Conservation (phyloP, 2,113 vertebrate species). For the Dipodomys merriami region DNA sequence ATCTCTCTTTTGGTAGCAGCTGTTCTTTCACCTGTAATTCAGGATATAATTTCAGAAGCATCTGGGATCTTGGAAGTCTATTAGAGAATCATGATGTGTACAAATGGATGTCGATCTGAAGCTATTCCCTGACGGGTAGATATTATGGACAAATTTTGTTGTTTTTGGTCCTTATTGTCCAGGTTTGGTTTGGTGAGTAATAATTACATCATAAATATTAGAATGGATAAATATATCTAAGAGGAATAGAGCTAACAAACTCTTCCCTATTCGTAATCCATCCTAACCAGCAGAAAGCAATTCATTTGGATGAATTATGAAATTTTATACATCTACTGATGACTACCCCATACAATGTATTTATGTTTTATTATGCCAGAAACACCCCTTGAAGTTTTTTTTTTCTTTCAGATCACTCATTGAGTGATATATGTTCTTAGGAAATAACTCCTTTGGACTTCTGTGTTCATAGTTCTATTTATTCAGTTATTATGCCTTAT, state of each 20-base stretch:
- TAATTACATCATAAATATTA: neutral
- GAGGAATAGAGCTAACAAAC: neutral
- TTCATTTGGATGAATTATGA: neutral
- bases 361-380: neutral
- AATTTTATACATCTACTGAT: neutral
- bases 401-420: neutral
- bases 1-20: neutral
- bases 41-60: constrained; percentile 57
- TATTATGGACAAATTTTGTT: neutral
- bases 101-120: constrained; percentile 5
- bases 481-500: neutral
- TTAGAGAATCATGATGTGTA: neutral
- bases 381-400: neutral
- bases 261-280: neutral
- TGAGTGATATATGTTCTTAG: neutral
- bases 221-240: neutral
- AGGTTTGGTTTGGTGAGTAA: neutral
- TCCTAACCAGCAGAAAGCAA: neutral
- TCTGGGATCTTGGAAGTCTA: constrained; percentile 23
- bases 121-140: neutral
- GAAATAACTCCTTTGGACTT: neutral
- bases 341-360: neutral
- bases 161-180: neutral
- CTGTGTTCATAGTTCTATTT: neutral
- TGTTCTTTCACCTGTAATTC: constrained; percentile 66